Conservation (phyloP, 2,888 invertebrate species). For the Ectemnius lituratus region DNA sequence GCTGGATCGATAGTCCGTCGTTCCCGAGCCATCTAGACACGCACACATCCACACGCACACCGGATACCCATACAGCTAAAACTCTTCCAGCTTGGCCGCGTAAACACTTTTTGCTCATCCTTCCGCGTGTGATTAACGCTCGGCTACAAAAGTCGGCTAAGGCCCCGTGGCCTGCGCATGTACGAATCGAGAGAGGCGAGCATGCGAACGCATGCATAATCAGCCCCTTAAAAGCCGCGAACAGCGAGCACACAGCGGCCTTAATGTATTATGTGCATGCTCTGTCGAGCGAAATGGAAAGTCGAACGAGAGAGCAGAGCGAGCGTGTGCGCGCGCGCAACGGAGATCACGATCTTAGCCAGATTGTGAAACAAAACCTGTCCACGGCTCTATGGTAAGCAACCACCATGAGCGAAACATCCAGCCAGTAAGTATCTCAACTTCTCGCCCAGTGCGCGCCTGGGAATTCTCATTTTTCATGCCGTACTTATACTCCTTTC, state of each 20-base stretch:
- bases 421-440: conserved; percentile 1
- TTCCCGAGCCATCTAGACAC: conserved; percentile 1
- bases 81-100: not conserved
- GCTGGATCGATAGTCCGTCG: not conserved
- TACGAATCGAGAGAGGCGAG: conserved; percentile 29
- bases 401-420: conserved; percentile 37
- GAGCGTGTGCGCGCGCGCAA: conserved; percentile 8
- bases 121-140: conserved; percentile 31
- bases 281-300: conserved; percentile 63
- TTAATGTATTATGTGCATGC: conserved; percentile 50
- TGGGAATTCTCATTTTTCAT: too few species aligned
- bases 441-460: too few species aligned
- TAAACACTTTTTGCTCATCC: not conserved
- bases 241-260: conserved; percentile 35
- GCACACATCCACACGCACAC: not conserved
- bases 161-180: conserved; percentile 11
- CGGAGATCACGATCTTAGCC: conserved; percentile 62
- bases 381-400: conserved; percentile 22
- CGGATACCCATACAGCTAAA: not conserved
- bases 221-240: conserved; percentile 50
- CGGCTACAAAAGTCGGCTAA: conserved; percentile 23
- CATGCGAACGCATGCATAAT: conserved; percentile 46
- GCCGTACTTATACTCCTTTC: too few species aligned
- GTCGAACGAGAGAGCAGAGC: conserved; percentile 50
- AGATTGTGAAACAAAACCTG: conserved; percentile 60